phyloP scores from a whole-genome alignment of 1,140 invertebrate genomes.

The roundworm (Caenorhabditis elegans) region WBcel235 BX284603.4:10115501-10116000 shows the following conservation, averaged over 20 bases:
- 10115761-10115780: neutral
- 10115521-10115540: slow-evolving; percentile 10
- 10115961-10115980: neutral
- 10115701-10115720: slow-evolving; percentile 43
- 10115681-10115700: neutral
- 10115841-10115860: neutral
- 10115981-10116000: slow-evolving; percentile 26
- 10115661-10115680: neutral
- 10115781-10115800: neutral
- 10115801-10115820: neutral
- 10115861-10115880: slow-evolving; percentile 21
- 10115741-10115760: neutral
- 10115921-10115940: slow-evolving; percentile 29
- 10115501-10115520: neutral
- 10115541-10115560: neutral
- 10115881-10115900: slow-evolving; percentile 35
- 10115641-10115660: no score
- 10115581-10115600: slow-evolving; percentile 1
- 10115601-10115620: neutral
- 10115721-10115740: slow-evolving; percentile 32
- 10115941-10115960: no score
- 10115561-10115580: neutral
- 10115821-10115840: neutral
- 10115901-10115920: slow-evolving; percentile 1
- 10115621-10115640: neutral